A percentile compares a stretch with the other conserved stretches of the same genome.
phyloP scores from a whole-genome alignment of 2,888 invertebrate species.

The Exocentrus adspersus region DNA sequence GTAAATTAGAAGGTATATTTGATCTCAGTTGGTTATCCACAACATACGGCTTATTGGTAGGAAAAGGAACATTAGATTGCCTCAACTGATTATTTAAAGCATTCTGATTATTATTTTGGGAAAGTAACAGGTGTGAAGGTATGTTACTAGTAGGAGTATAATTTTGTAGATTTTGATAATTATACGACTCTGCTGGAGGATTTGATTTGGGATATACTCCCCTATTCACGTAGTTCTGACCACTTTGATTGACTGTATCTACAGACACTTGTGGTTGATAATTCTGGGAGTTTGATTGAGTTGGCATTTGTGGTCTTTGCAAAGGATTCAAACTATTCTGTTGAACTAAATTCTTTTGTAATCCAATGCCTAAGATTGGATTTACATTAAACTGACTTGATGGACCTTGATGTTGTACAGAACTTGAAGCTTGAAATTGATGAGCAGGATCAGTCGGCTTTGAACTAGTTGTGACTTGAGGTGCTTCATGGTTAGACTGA shows the following conservation, averaged over 20 bases:
- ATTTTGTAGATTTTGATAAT: conserved; percentile 15
- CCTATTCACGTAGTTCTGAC: background rate
- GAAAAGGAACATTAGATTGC: background rate
- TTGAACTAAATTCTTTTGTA: too few species aligned
- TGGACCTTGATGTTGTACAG: background rate
- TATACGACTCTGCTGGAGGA: conserved; percentile 14
- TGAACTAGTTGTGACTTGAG: background rate
- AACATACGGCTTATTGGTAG: too few species aligned
- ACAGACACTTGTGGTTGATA: conserved; percentile 1
- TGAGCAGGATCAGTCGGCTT: background rate
- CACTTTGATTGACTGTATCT: conserved; percentile 5
- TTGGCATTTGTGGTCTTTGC: conserved; percentile 7
- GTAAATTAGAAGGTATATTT: background rate
- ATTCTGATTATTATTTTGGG: background rate
- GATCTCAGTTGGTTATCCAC: too few species aligned
- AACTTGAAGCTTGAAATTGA: background rate
- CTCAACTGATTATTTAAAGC: background rate
- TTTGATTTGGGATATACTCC: conserved; percentile 10
- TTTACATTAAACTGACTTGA: conserved; percentile 22
- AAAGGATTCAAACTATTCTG: background rate
- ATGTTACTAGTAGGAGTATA: background rate
- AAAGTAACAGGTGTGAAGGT: background rate
- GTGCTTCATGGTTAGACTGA: background rate
- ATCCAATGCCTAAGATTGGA: too few species aligned
- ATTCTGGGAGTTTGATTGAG: conserved; percentile 5